Conservation (phyloP, 2,113 vertebrate species). For the Emberiza fucata region DNA sequence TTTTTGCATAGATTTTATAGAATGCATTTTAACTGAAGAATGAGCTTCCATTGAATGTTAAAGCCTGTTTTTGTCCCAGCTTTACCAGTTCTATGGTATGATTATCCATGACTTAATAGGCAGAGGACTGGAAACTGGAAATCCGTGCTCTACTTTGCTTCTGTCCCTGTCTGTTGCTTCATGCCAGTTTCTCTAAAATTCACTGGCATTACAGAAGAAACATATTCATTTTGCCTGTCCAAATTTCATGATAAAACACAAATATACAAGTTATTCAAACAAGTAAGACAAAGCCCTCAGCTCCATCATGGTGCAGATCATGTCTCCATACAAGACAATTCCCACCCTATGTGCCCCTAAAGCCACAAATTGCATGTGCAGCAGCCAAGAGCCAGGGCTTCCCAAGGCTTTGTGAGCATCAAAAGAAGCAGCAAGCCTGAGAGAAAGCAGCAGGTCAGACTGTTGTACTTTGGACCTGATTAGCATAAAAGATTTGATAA, state of each 20-base stretch:
- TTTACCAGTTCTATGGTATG: not conserved
- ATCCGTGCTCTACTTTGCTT: not conserved
- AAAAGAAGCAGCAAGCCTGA: not conserved
- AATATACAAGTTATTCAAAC: not conserved
- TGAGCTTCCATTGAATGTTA: not conserved
- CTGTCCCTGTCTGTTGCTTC: not conserved
- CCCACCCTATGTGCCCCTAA: not conserved
- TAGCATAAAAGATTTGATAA: not conserved
- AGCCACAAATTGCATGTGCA: not conserved
- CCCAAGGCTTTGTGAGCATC: not conserved
- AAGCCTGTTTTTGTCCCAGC: not conserved
- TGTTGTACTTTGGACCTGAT: not conserved
- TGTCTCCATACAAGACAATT: not conserved
- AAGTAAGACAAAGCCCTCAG: not conserved
- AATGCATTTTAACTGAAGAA: not conserved
- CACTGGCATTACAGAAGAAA: not conserved
- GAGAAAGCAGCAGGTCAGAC: not conserved
- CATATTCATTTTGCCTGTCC: not conserved
- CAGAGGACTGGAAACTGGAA: not conserved
- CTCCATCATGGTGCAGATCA: not conserved
- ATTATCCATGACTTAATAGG: not conserved
- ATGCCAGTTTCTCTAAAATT: not conserved
- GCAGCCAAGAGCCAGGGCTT: not conserved
- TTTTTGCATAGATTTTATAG: not conserved
- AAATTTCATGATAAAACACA: not conserved